Conservation (phyloP, 2,797 vertebrate genomes). For the Syngnathus rostellatus region DNA sequence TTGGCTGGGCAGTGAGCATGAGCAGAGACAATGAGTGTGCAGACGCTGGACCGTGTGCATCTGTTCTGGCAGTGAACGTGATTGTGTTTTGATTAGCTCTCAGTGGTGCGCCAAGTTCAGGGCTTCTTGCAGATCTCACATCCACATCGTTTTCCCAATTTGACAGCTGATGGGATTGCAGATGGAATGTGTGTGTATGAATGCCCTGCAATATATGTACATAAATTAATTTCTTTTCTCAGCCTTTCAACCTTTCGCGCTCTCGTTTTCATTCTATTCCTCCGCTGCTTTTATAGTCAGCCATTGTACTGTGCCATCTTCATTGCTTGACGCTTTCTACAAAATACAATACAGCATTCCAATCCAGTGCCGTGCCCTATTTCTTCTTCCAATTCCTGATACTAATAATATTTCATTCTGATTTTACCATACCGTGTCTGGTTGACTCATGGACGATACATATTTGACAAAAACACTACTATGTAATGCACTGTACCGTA, state of each 20-base stretch:
- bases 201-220: constrained; percentile 75
- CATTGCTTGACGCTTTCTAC: constrained; percentile 19
- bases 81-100: constrained; percentile 75
- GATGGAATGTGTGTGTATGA: constrained; percentile 83
- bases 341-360: constrained; percentile 26
- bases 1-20: constrained; percentile 37
- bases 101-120: constrained; percentile 56
- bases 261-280: constrained; percentile 19
- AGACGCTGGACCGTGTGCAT: constrained; percentile 35
- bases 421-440: constrained; percentile 13
- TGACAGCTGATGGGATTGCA: constrained; percentile 86
- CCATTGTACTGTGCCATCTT: constrained; percentile 26
- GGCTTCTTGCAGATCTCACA: constrained; percentile 57
- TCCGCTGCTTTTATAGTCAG: constrained; percentile 34
- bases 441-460: not conserved
- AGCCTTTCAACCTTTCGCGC: constrained; percentile 22
- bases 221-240: constrained; percentile 76
- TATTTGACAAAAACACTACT: not conserved
- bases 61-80: constrained; percentile 59
- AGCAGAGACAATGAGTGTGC: constrained; percentile 36
- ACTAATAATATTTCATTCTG: constrained; percentile 12
- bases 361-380: constrained; percentile 19
- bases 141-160: constrained; percentile 72
- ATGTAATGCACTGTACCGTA: not conserved
- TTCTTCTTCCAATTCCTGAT: constrained; percentile 5